These are phyloP conservation scores for Pseudomugil gertrudae DNA, from an alignment of 2,797 vertebrate genomes.

Conservation along the genomic window DNA sequence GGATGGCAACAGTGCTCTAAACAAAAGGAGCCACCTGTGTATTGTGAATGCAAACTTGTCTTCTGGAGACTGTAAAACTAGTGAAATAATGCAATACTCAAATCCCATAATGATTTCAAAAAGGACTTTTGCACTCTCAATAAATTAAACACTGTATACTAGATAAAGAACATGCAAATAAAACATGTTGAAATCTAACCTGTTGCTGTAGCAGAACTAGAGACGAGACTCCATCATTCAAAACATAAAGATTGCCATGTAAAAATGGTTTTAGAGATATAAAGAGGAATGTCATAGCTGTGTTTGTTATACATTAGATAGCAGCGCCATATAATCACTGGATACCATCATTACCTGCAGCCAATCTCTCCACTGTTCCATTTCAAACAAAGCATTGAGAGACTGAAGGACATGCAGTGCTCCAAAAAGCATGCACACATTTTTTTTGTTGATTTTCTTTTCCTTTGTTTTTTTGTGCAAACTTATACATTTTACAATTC, in stretches of 20 bases:
- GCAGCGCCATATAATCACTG: constrained; percentile 4
- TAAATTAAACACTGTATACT: constrained; percentile 4
- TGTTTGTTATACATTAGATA: constrained; percentile 28
- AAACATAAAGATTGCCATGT: background rate
- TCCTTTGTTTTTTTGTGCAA: background rate
- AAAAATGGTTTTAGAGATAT: background rate
- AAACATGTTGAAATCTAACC: constrained; percentile 12
- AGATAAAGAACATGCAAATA: constrained; percentile 22
- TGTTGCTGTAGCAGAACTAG: background rate
- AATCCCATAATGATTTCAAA: constrained; percentile 2
- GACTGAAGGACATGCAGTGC: background rate
- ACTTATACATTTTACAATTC: background rate
- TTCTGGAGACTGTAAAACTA: background rate
- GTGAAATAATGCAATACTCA: constrained; percentile 8
- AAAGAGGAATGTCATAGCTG: background rate
- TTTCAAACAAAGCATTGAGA: constrained; percentile 6
- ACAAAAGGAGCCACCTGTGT: constrained; percentile 23
- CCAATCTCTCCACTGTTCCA: constrained; percentile 12
- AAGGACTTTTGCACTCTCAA: constrained; percentile 10
- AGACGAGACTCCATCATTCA: background rate
- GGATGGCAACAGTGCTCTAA: constrained; percentile 16
- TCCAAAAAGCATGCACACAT: background rate
- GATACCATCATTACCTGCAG: constrained; percentile 24
- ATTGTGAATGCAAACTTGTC: background rate
- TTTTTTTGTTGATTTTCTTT: background rate